Evolutionary conservation across 2,888 invertebrate species (phyloP), one percentile per base, ranked within the genome.

Genomic region (Plemyria rubiginata): DNA sequence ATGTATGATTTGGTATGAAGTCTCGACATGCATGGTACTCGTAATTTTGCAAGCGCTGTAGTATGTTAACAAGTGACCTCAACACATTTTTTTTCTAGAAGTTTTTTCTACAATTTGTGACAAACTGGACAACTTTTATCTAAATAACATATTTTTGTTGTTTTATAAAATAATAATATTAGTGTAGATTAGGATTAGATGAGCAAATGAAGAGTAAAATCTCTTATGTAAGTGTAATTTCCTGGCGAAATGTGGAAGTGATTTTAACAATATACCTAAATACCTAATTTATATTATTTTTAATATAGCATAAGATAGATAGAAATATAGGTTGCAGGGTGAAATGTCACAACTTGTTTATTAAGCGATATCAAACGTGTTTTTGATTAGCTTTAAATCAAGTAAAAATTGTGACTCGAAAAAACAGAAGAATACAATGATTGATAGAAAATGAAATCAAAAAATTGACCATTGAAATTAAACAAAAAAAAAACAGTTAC

Each of bases 251-350:
- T 78, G 73, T 68, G 38, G 59, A 65, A 76, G 78, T 78, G 77
- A 79, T 77, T n/a, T 76, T 36, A 68, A 67, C 57, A 65, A 65
- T 76, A 72, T 74, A 76, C 75, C 74, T 76, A 77, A 75, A 74
- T 76, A n/a, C n/a, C n/a, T n/a, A 77, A 65, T 67, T 74, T 74
- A 73, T 80, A 58, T 80, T 79, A 76, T 76, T 75, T 58, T 66
- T 78, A 74, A 69, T 48, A 60, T 64, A 74, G 72, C 61, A 41
- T 74, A 75, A 70, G 60, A 66, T 60, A 70, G 60, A 66, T 60
- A 51, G 68, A 67, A 65, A 57, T 63, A 62, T 69, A 65, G 71
- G 74, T 54, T 69, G 70, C 77, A 75, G 80, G 77, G 79, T 78
- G 78, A 69, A 48, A 28, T 54, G 70, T 73, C 73, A 76, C 75